Conservation (phyloP, 2,888 invertebrate species). For the Pollenia labialis region DNA sequence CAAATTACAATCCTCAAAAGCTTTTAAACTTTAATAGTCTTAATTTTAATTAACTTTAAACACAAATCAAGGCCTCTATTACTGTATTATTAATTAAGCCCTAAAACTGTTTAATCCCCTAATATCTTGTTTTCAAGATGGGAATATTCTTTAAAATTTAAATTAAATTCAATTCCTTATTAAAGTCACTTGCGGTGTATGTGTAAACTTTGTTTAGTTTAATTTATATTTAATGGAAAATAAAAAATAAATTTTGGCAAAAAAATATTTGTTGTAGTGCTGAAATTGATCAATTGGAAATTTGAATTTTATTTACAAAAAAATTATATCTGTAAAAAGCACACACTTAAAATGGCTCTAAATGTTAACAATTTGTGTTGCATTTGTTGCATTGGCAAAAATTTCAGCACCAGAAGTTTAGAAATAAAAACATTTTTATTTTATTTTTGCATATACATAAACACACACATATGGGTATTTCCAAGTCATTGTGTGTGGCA, state of each 20-base stretch:
- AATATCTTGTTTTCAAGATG: no score
- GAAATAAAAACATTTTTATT: not conserved
- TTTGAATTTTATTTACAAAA: conserved; percentile 40
- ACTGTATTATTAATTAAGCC: no score
- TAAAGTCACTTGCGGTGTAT: not conserved
- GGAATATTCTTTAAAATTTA: no score
- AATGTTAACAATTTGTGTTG: conserved; percentile 28
- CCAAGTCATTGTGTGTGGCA: no score
- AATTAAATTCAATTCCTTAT: no score
- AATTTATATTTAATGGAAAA: conserved; percentile 30
- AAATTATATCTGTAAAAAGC: not conserved
- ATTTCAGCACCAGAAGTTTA: not conserved
- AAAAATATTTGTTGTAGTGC: not conserved
- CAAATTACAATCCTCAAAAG: no score
- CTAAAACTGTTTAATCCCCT: no score
- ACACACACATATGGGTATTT: no score
- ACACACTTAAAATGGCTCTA: not conserved
- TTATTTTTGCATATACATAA: not conserved
- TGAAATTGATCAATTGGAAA: conserved; percentile 66
- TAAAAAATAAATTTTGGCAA: conserved; percentile 9
- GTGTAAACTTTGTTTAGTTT: conserved; percentile 6
- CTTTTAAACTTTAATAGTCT: no score
- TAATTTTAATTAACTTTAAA: no score
- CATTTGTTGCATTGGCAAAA: conserved; percentile 6
- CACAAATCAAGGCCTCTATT: no score